phyloP scores from a whole-genome alignment of 2,113 vertebrate genomes.

The Aptenodytes patagonicus region DNA sequence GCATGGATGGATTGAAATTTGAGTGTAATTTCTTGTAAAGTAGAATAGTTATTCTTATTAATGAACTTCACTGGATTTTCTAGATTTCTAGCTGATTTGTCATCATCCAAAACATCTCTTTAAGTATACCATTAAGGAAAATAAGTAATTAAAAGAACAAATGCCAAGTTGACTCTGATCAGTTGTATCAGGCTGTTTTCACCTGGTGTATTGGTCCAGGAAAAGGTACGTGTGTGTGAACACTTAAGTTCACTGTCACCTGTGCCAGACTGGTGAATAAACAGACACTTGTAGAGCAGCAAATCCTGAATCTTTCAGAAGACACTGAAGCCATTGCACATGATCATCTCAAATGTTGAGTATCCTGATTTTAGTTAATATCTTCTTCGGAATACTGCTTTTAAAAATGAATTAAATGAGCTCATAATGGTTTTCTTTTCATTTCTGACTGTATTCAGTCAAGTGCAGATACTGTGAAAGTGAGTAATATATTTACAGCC shows the following conservation, averaged over 20 bases:
- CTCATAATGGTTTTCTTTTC: neutral
- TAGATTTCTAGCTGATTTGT: neutral
- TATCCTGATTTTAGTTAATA: neutral
- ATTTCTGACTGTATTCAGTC: neutral
- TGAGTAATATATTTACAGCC: neutral
- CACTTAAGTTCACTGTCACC: neutral
- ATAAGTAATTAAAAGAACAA: neutral
- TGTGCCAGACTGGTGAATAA: neutral
- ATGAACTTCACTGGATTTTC: neutral
- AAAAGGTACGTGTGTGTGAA: neutral
- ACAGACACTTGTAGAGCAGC: neutral
- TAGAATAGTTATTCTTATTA: neutral
- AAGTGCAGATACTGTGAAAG: neutral
- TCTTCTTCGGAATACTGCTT: neutral
- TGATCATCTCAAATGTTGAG: neutral
- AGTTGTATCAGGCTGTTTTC: neutral
- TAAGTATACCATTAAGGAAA: neutral
- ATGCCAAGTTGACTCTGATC: neutral
- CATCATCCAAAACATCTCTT: neutral
- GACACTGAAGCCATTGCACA: neutral
- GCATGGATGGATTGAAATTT: neutral
- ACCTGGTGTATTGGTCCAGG: neutral
- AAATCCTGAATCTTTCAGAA: neutral
- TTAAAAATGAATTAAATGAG: neutral
- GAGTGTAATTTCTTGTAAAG: neutral